Evolutionary conservation across 37 sponge, comb jelly and placozoan species (phyloP), one percentile per base, ranked within the genome.

Genomic region (Chondrosia reniformis): DNA sequence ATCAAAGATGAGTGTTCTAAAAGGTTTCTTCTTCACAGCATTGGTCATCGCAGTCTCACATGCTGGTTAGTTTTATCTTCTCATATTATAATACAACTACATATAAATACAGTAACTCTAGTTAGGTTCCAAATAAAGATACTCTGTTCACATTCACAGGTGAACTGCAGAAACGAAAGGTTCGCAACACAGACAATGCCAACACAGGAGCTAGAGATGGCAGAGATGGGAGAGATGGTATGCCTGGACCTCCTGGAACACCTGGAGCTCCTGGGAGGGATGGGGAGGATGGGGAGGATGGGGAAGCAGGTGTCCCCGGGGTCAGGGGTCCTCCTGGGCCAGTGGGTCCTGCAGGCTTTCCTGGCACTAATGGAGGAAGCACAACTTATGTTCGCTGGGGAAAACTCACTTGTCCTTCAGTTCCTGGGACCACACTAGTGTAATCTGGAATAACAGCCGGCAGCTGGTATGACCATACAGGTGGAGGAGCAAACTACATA

Each of bases 341-440:
- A 67, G 73, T 7, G 67, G 81, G 61, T 63, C 81, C 46, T 56
- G 73, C 45, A 75, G 76, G 72, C 19, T 17, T 13, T 69, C n/a
- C n/a, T n/a, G n/a, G n/a, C n/a, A n/a, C n/a, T n/a, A n/a, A n/a
- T n/a, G n/a, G n/a, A n/a, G 72, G 72, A 21, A 44, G 72, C 31
- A n/a, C 42, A 24, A 69, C 72, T n/a, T 77, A 77, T 41, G 55
- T 54, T 8, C 41, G 77, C 4, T 77, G 77, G 77, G 77, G 77
- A 2, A 77, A 33, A 21, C 33, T 21, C 22, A 57, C 77, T 1
- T 77, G 77, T 77, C 77, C 77, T 17, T 24, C 9, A 19, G 39
- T 24, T 13, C 8, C 32, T 12, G 77, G 77, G 38, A 57, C 77
- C 21, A 12, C n/a, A 37, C 33, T 19, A 40, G 59, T 77, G 6